phyloP scores from a whole-genome alignment of 2,797 vertebrate genomes.

The Alcedo atthis region DNA sequence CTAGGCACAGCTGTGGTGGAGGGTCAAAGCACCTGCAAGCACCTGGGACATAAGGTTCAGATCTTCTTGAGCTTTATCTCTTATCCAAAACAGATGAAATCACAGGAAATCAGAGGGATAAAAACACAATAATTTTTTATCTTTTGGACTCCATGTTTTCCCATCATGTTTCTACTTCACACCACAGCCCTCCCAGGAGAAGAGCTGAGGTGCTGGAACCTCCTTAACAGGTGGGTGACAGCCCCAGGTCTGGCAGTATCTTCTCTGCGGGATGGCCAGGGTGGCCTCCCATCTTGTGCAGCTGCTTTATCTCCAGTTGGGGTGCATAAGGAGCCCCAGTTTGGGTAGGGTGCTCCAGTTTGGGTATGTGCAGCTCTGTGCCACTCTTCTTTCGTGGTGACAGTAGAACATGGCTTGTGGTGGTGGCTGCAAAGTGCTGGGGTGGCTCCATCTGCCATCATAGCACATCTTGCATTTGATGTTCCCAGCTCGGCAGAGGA shows the following conservation, averaged over 20 bases:
- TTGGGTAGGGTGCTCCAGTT: background rate
- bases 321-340: background rate
- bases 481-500: background rate
- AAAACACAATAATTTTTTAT: fast-evolving
- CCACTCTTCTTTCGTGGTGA: background rate
- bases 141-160: background rate
- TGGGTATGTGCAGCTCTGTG: background rate
- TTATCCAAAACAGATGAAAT: background rate
- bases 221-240: background rate
- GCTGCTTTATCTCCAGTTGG: background rate
- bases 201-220: background rate
- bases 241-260: background rate
- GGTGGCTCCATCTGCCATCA: fast-evolving
- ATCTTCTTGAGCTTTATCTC: background rate
- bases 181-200: background rate
- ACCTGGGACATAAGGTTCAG: fast-evolving
- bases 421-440: fast-evolving
- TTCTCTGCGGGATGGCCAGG: fast-evolving
- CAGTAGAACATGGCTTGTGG: fast-evolving
- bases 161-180: background rate
- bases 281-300: background rate
- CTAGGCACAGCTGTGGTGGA: fast-evolving
- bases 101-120: fast-evolving
- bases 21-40: background rate
- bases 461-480: fast-evolving